Evolutionary conservation across 1,140 invertebrate species (phyloP), one percentile per base, ranked within the genome.

Genomic region (Ephestia elutella): DNA sequence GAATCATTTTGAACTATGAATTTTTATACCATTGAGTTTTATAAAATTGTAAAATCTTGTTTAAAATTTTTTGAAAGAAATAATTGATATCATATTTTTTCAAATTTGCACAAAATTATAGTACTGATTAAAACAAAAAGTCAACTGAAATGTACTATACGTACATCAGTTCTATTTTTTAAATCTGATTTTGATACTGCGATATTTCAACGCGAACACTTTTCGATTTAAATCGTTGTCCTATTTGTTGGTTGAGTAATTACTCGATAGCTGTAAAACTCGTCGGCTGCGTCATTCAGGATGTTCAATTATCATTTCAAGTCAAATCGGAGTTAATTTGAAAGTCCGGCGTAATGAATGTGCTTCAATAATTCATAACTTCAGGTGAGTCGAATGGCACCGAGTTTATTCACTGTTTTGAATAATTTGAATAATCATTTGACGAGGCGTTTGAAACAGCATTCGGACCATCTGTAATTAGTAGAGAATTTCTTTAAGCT

Each of bases 401-500:
- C 32, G 28, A 69, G 63, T 57, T 70, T 66, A 70, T 64, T 62
- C 61, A 30, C 48, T 66, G 58, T 70, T 67, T 66, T 65, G 62
- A 65, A 71, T 70, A 62, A 64, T 71, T 67, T 71, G 56, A 67
- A 67, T 67, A 63, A 56, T 63, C 49, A 62, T 65, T 63, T 66
- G 65, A 69, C 65, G 62, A 71, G 35, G 59, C 57, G 65, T 68
- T 68, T 65, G 63, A 65, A 71, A 62, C 56, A 68, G 62, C 57
- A 65, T 66, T 70, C 54, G 64, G 63, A 56, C 59, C 58, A 70
- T 72, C 63, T 73, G 73, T 73, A 79, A 82, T 85, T 85, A 82
- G 71, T 69, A 73, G 64, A 68, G 68, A 85, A 75, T 81, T 80
- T 80, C 68, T 79, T 75, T 72, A 78, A 78, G 79, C 78, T 75